These are phyloP conservation scores for Resseliella maxima DNA, from an alignment of 2,888 invertebrate genomes.

Conservation along the genomic window DNA sequence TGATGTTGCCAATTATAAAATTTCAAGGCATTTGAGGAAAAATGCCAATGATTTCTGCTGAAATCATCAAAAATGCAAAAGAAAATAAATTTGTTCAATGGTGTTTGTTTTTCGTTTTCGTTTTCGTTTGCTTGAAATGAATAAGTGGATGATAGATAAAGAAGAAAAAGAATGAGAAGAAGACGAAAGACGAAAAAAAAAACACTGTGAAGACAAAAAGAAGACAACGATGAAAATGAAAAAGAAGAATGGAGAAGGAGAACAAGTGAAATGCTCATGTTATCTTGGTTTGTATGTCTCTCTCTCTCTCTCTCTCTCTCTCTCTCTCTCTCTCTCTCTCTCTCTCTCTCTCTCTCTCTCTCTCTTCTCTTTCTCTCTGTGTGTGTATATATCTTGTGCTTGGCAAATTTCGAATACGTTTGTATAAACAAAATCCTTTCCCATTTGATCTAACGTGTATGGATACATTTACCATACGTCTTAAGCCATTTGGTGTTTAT, in stretches of 20 bases:
- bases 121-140: not conserved
- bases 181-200: no score
- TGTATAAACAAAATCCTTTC: not conserved
- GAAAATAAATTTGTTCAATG: not conserved
- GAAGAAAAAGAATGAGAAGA: no score
- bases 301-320: no score
- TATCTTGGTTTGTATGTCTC: no score
- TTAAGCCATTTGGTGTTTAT: not conserved
- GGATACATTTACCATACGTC: not conserved
- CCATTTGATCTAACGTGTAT: not conserved
- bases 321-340: no score
- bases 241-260: not conserved
- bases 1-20: constrained; percentile 33
- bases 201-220: no score
- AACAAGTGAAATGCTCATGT: no score
- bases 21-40: not conserved
- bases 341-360: no score
- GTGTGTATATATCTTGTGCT: not conserved
- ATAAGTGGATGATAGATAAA: no score
- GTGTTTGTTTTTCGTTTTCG: constrained; percentile 12
- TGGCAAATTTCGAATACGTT: not conserved
- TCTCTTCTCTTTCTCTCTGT: not conserved
- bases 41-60: not conserved
- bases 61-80: constrained; percentile 37
- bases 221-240: no score